Evolutionary conservation across 1,140 invertebrate species (phyloP).

Genomic region (Drosophila melanica): DNA sequence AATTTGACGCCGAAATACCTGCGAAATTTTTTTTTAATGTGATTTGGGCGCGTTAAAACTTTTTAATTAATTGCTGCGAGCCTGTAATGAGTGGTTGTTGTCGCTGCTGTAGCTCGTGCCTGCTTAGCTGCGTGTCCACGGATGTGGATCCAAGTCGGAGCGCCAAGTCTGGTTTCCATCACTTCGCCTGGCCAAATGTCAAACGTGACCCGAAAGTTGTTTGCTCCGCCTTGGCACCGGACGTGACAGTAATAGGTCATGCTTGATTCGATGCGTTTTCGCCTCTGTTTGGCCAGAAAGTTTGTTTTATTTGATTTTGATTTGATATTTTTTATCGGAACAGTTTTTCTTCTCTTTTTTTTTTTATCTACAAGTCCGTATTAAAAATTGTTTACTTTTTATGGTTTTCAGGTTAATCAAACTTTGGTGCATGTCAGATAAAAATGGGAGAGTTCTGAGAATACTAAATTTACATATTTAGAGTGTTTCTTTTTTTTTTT

Average conservation of each 20-base stretch:
- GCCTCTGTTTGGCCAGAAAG: constrained; percentile 38
- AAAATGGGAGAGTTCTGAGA: background rate
- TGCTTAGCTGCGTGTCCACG: constrained; percentile 1
- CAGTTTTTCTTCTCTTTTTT: constrained; percentile 56
- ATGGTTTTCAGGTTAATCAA: constrained; percentile 45
- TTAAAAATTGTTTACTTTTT: constrained; percentile 50
- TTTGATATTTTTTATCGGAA: constrained; percentile 65
- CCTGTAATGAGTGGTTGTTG: constrained; percentile 28
- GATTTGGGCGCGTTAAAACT: constrained; percentile 71
- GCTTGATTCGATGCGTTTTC: constrained; percentile 55
- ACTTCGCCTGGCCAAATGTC: constrained; percentile 50
- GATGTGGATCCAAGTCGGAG: constrained; percentile 28
- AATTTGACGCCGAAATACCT: constrained; percentile 70
- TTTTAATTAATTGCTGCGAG: constrained; percentile 74
- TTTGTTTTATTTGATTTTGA: constrained; percentile 73
- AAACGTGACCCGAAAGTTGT: constrained; percentile 76
- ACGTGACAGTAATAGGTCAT: constrained; percentile 79
- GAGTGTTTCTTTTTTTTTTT: too few relatives aligned
- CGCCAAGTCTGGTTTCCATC: constrained; percentile 15
- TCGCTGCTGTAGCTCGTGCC: constrained; percentile 3
- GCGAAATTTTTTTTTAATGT: constrained; percentile 67
- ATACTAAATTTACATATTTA: background rate
- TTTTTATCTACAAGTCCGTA: constrained; percentile 47
- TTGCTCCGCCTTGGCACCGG: constrained; percentile 49
- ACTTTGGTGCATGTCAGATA: constrained; percentile 22